Conservation (phyloP, 2,888 invertebrate species). For the Aleiodes alternator region DNA sequence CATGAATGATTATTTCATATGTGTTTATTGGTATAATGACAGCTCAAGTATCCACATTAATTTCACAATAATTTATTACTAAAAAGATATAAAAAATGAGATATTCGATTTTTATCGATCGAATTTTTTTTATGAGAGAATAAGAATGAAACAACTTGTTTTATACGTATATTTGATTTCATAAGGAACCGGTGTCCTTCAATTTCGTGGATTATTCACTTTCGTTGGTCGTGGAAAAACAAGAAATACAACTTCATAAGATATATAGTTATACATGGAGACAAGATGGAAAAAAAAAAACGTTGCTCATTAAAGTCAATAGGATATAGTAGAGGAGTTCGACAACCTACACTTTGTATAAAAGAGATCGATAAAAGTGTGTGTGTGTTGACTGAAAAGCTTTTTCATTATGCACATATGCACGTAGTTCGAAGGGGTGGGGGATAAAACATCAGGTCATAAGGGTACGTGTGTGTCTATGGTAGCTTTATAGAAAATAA, state of each 20-base stretch:
- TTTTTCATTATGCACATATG: slow-evolving; percentile 5
- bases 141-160: background rate
- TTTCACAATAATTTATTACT: background rate
- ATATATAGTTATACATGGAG: background rate
- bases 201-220: slow-evolving; percentile 1
- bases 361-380: slow-evolving; percentile 6
- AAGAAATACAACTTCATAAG: no score
- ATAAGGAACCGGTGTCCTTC: slow-evolving; percentile 9
- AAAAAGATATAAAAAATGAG: background rate
- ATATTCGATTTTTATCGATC: background rate
- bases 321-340: slow-evolving; percentile 14
- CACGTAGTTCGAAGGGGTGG: slow-evolving; percentile 1
- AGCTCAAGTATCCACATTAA: background rate
- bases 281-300: no score
- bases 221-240: background rate
- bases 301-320: background rate
- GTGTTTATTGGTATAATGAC: slow-evolving; percentile 31
- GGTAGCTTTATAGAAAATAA: background rate
- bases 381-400: background rate
- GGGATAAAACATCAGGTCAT: slow-evolving; percentile 16
- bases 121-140: background rate
- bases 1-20: background rate
- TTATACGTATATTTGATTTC: slow-evolving; percentile 1
- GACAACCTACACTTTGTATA: slow-evolving; percentile 14
- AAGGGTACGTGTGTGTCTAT: slow-evolving; percentile 5